Conservation (phyloP, 2,888 invertebrate species). For the Heliconius hortense region DNA sequence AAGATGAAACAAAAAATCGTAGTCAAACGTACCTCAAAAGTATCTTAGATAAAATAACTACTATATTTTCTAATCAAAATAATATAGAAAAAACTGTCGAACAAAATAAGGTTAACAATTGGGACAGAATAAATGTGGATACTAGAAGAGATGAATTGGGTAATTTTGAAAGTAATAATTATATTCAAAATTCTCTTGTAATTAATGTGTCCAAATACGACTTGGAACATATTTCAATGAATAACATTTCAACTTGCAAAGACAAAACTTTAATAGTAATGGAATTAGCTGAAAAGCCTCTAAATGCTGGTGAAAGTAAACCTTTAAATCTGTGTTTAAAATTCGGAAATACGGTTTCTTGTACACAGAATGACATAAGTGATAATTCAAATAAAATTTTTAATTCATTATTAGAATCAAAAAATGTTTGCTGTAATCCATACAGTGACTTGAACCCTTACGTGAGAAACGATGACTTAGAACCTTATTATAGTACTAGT, state of each 20-base stretch:
- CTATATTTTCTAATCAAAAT: conserved; percentile 54
- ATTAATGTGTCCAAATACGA: conserved; percentile 63
- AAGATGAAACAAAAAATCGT: conserved; percentile 48
- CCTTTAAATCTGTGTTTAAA: conserved; percentile 51
- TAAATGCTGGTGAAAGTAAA: conserved; percentile 47
- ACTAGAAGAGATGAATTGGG: conserved; percentile 48
- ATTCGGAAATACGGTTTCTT: conserved; percentile 48
- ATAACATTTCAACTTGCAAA: conserved; percentile 50
- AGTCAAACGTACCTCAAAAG: conserved; percentile 61
- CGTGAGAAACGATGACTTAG: conserved; percentile 22
- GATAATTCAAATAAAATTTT: conserved; percentile 38
- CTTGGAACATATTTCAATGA: conserved; percentile 61
- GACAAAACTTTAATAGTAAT: conserved; percentile 58
- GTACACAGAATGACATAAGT: conserved; percentile 17
- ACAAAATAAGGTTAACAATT: conserved; percentile 37
- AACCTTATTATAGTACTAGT: conserved; percentile 34
- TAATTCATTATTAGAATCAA: conserved; percentile 26
- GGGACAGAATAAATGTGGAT: conserved; percentile 27
- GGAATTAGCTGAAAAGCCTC: conserved; percentile 57
- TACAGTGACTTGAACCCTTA: conserved; percentile 34
- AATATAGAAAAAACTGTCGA: conserved; percentile 37
- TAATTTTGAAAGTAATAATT: conserved; percentile 43
- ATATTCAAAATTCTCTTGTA: conserved; percentile 55
- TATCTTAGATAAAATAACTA: conserved; percentile 63
- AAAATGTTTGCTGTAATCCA: conserved; percentile 34